A percentile compares a stretch with the other conserved stretches of the same genome.
Conservation (phyloP, 2,797 vertebrate genomes). For the Spheniscus humboldti region DNA sequence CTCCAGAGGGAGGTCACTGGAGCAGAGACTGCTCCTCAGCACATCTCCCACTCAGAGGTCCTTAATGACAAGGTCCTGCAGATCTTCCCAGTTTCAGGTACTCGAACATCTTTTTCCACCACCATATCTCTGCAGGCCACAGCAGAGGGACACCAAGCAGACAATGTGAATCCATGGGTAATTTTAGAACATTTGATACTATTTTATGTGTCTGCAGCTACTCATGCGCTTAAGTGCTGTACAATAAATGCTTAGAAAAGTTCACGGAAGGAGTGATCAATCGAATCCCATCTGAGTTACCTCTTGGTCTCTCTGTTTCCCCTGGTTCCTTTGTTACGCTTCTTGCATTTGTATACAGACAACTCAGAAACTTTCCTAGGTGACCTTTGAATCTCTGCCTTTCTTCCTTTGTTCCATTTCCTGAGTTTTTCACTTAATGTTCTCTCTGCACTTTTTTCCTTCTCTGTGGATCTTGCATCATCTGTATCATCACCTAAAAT, state of each 20-base stretch:
- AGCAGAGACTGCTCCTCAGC: not conserved
- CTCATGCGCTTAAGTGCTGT: not conserved
- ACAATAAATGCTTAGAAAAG: not conserved
- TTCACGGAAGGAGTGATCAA: conserved; percentile 11
- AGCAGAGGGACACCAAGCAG: not conserved
- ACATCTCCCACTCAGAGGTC: not conserved
- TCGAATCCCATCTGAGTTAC: not conserved
- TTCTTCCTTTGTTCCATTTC: conserved; percentile 62
- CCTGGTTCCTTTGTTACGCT: conserved; percentile 1
- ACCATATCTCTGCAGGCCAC: accelerated
- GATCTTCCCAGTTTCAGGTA: not conserved
- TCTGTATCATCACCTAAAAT: conserved; percentile 16
- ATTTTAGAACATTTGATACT: not conserved
- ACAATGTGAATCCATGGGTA: not conserved
- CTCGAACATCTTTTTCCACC: not conserved
- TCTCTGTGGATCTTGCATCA: conserved; percentile 3
- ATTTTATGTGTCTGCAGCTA: not conserved
- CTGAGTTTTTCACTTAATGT: conserved; percentile 55
- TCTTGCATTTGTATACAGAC: conserved; percentile 58
- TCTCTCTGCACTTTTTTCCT: conserved; percentile 26
- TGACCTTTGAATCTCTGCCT: conserved; percentile 56
- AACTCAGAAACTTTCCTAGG: conserved; percentile 56
- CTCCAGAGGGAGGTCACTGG: not conserved
- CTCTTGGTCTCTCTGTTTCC: conserved; percentile 8
- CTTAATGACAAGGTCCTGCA: not conserved